A percentile compares a stretch with the other conserved stretches of the same genome.
Evolutionary conservation across 2,113 vertebrate species (phyloP).

Genomic region (Indicator indicator): DNA sequence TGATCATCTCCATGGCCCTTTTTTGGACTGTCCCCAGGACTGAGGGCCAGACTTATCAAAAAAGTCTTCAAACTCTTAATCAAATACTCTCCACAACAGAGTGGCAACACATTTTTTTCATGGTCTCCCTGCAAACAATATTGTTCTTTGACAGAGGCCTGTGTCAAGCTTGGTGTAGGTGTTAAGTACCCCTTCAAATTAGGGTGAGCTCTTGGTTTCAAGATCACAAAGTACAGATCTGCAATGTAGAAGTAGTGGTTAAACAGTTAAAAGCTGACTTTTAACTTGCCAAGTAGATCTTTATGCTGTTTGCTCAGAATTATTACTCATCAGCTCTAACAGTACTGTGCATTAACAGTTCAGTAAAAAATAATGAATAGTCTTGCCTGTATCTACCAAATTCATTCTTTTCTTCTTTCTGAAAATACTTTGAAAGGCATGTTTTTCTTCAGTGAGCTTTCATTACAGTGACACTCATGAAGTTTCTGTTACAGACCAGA

Average conservation of each 20-base stretch:
- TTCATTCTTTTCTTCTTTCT: neutral
- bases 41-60: no score
- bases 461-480: neutral
- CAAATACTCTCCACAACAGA: rapidly evolving
- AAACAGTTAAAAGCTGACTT: neutral
- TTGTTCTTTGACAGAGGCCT: neutral
- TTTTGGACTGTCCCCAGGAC: no score
- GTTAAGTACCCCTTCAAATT: neutral
- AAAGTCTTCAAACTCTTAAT: neutral
- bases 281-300: neutral
- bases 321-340: neutral
- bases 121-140: neutral
- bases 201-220: neutral
- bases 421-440: neutral
- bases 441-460: neutral
- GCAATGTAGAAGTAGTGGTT: neutral
- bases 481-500: neutral
- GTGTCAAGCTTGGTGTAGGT: rapidly evolving
- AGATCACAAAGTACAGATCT: neutral
- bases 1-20: no score
- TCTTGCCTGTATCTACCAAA: neutral
- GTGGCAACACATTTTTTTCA: neutral
- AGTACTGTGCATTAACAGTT: neutral
- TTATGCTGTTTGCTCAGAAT: neutral
- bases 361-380: neutral